Evolutionary conservation across 2,888 invertebrate genomes (phyloP), one percentile per base, ranked within the genome.

Genomic region (Allacma fusca): DNA sequence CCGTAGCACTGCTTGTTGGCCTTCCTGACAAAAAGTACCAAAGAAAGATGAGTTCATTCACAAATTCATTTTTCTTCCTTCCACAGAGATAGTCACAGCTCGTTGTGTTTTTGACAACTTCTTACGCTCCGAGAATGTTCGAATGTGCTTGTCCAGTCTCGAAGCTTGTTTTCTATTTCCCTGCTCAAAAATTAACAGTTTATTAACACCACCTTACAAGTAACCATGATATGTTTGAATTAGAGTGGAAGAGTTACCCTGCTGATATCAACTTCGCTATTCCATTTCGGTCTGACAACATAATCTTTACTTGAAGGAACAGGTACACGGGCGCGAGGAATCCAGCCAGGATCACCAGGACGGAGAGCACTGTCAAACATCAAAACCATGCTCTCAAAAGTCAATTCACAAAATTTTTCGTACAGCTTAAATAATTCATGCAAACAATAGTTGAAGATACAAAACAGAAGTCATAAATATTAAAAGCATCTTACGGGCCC

Each of bases 261-360:
- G 80, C 92, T 92, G 88, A 96, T 93, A 88, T 96, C 96, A 67
- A 93, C 91, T 85, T 97, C 97, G 80, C 92, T 91, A 81, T 92
- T 93, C 91, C 95, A 96, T 87, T 94, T 94, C 19, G 99, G 98
- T 71, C 99, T 89, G 83, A 94, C 92, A 73, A 98, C 94, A 87
- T 99, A 99, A 88, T 98, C 98, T 88, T 96, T 98, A 87, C 93
- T 96, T 71, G 97, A 96, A 28, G 97, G 97, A 86, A 91, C 88
- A 26, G 99, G 99, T 77, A 99, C 98, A 78, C 98, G 90, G 19
- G 98, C 98, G 86, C 98, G 90, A 43, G 93, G 92, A 81, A 97
- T 92, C 96, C 96, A 98, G 59, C 98, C 98, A 82, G 94, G 93
- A 86, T 97, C 97, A 78, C 98, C 98, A 0, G 98, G 98, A 77